Conservation (phyloP, 2,888 invertebrate species). For the Gymnoscelis rufifasciata region DNA sequence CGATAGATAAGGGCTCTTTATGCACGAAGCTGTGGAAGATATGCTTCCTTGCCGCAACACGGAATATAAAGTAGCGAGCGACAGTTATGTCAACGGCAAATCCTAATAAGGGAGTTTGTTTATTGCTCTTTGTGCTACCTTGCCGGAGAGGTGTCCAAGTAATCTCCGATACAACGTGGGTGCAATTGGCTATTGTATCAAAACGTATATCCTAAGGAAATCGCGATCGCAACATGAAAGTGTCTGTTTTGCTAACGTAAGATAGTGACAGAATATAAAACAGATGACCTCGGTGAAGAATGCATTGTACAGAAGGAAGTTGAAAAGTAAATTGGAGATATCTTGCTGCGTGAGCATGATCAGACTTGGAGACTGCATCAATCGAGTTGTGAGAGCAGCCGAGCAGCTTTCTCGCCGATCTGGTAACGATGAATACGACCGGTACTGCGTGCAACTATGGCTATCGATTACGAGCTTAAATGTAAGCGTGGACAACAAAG, state of each 20-base stretch:
- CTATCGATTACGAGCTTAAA: slow-evolving; percentile 29
- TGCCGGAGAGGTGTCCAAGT: slow-evolving; percentile 25
- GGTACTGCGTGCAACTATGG: slow-evolving; percentile 42
- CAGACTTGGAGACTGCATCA: slow-evolving; percentile 48
- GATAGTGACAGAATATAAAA: slow-evolving; percentile 11
- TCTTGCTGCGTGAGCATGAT: slow-evolving; percentile 35
- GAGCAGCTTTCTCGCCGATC: slow-evolving; percentile 68
- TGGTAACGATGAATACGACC: slow-evolving; percentile 50
- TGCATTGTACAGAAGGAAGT: slow-evolving; percentile 12
- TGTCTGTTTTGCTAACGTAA: slow-evolving; percentile 19
- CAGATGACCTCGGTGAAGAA: neutral
- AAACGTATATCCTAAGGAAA: slow-evolving; percentile 27
- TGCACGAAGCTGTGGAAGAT: slow-evolving; percentile 28
- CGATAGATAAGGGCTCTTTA: slow-evolving; percentile 26
- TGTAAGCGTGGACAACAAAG: slow-evolving; percentile 23
- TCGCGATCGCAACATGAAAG: slow-evolving; percentile 20
- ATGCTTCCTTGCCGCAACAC: slow-evolving; percentile 17
- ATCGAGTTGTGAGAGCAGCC: slow-evolving; percentile 60
- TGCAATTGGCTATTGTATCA: slow-evolving; percentile 32
- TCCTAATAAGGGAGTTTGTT: slow-evolving; percentile 31
- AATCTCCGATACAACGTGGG: slow-evolving; percentile 24
- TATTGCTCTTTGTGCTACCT: slow-evolving; percentile 30
- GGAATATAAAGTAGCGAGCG: slow-evolving; percentile 25
- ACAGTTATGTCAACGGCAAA: slow-evolving; percentile 30
- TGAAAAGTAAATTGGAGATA: slow-evolving; percentile 19